A percentile compares a stretch with the other conserved stretches of the same genome.
These are phyloP conservation scores for Drosophila ohnishii DNA, from an alignment of 1,140 invertebrate genomes.

Conservation along the genomic window DNA sequence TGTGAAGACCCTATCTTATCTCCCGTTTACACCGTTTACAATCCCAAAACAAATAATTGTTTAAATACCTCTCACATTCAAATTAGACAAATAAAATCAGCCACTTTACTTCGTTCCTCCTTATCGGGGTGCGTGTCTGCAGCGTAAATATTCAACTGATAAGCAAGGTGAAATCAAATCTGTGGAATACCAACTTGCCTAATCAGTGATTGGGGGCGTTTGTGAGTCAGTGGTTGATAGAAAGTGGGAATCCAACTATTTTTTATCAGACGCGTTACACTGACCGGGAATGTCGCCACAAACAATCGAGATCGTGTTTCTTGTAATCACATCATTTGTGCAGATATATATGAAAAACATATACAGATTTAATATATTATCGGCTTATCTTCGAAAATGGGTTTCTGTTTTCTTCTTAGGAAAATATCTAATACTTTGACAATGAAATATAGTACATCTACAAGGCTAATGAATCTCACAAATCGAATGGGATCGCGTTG, in stretches of 20 bases:
- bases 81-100: slow-evolving; percentile 17
- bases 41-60: slow-evolving; percentile 24
- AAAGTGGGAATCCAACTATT: slow-evolving; percentile 13
- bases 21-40: slow-evolving; percentile 16
- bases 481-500: slow-evolving; percentile 18
- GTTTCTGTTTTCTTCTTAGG: slow-evolving; percentile 1
- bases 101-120: neutral
- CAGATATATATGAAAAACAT: neutral
- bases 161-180: slow-evolving; percentile 22
- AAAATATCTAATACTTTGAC: slow-evolving; percentile 46
- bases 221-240: slow-evolving; percentile 41
- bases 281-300: slow-evolving; percentile 4
- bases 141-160: slow-evolving; percentile 45
- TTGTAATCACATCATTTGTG: no score
- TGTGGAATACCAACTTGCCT: slow-evolving; percentile 26
- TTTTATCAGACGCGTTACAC: slow-evolving; percentile 7
- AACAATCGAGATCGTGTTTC: neutral
- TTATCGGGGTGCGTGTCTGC: slow-evolving; percentile 43
- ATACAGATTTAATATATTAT: slow-evolving; percentile 21
- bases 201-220: slow-evolving; percentile 46
- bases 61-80: slow-evolving; percentile 6
- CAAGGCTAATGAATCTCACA: slow-evolving; percentile 32
- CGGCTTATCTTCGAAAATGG: slow-evolving; percentile 5
- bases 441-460: slow-evolving; percentile 2
- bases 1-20: slow-evolving; percentile 19